phyloP scores from a whole-genome alignment of 1,140 invertebrate genomes.

The Leptonema lineaticorne region DNA sequence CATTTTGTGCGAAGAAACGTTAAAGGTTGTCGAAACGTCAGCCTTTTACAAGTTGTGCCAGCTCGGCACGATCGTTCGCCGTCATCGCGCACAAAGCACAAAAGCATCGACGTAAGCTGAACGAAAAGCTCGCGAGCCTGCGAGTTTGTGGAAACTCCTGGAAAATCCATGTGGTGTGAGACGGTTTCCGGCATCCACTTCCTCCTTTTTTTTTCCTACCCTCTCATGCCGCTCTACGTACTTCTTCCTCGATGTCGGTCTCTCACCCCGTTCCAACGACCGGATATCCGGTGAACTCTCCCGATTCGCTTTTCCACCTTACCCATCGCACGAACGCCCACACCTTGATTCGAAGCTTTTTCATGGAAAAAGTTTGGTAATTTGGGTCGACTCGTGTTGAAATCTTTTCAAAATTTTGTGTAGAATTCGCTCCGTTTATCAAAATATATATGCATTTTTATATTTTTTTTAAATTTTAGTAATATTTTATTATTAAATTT shows the following conservation, averaged over 20 bases:
- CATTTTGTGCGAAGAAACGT: not conserved
- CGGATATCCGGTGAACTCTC: slow-evolving; percentile 8
- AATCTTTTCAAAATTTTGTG: too few relatives aligned
- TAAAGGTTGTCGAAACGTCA: slow-evolving; percentile 1
- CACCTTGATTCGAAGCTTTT: too few relatives aligned
- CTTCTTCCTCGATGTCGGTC: too few relatives aligned
- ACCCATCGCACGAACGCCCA: not conserved
- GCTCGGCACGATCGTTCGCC: not conserved
- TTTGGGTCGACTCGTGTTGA: not conserved
- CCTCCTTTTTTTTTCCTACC: not conserved
- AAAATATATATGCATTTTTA: not conserved
- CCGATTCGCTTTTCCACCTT: not conserved
- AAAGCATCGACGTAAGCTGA: slow-evolving; percentile 8
- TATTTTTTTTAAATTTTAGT: too few relatives aligned
- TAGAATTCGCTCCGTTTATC: slow-evolving; percentile 1
- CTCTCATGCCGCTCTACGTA: not conserved
- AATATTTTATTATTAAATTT: too few relatives aligned
- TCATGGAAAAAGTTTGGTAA: not conserved
- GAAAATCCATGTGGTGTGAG: not conserved
- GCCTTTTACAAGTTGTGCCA: slow-evolving; percentile 1
- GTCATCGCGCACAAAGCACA: slow-evolving; percentile 6
- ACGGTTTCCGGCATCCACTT: not conserved
- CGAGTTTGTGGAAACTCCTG: not conserved
- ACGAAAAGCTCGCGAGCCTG: not conserved
- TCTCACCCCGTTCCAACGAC: not conserved